Evolutionary conservation across 2,113 vertebrate genomes (phyloP).

Genomic region (Elephantulus edwardii): DNA sequence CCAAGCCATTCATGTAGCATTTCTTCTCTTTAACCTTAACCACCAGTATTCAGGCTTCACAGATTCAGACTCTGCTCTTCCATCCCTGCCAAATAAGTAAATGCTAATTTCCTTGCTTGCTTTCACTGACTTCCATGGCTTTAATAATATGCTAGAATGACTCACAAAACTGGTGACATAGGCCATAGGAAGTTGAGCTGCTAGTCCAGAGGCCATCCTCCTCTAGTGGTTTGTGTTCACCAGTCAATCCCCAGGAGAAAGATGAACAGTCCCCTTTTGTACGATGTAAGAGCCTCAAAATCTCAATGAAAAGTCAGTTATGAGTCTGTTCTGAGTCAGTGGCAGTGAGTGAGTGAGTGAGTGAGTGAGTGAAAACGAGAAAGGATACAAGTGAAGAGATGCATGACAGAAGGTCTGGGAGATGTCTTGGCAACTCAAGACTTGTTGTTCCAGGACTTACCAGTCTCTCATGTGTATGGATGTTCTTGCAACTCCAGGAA

Average conservation of each 20-base stretch:
- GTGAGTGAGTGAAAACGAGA: too few relatives aligned
- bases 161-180: too few relatives aligned
- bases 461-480: not conserved
- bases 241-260: too few relatives aligned
- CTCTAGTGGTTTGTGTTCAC: too few relatives aligned
- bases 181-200: too few relatives aligned
- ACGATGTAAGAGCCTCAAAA: too few relatives aligned
- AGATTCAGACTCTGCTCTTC: not conserved
- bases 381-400: not conserved
- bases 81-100: not conserved
- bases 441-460: not conserved
- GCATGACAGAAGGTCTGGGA: not conserved
- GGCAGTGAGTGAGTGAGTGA: too few relatives aligned
- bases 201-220: too few relatives aligned
- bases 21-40: not conserved
- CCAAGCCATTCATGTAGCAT: too few relatives aligned
- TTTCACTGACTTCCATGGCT: not conserved
- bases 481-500: not conserved
- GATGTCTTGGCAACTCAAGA: not conserved
- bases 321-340: too few relatives aligned
- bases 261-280: too few relatives aligned
- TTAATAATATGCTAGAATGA: not conserved
- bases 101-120: not conserved
- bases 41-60: not conserved
- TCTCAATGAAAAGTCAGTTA: too few relatives aligned